A percentile compares a stretch with the other conserved stretches of the same genome.
Evolutionary conservation across 2,797 vertebrate species (phyloP).

Genomic region (Myiotriccus ornatus): DNA sequence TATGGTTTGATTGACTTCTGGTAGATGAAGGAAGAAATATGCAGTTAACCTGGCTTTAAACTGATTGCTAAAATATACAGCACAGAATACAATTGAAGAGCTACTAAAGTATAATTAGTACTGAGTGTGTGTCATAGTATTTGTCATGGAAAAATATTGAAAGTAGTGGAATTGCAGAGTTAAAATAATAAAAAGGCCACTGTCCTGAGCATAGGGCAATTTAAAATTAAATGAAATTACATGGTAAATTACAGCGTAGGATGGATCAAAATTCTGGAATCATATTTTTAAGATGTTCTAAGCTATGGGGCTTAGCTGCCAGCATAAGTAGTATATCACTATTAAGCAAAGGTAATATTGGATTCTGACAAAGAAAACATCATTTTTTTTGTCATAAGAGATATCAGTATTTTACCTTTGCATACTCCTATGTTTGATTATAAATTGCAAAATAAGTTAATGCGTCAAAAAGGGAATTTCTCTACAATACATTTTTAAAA

Average conservation of each 20-base stretch:
- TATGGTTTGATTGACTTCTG: neutral
- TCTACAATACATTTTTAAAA: neutral
- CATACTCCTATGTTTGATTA: neutral
- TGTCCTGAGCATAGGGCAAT: neutral
- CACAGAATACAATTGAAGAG: neutral
- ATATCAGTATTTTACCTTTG: neutral
- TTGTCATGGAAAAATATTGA: slow-evolving; percentile 38
- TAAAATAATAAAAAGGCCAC: slow-evolving; percentile 14
- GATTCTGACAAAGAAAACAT: neutral
- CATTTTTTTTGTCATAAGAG: neutral
- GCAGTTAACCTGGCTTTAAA: slow-evolving; percentile 18
- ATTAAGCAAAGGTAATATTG: neutral
- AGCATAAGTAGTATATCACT: neutral
- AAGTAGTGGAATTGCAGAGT: neutral
- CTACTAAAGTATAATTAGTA: neutral
- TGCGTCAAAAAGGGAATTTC: neutral
- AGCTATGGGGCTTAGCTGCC: neutral
- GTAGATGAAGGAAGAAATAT: neutral
- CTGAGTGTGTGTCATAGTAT: neutral
- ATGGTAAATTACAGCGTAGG: neutral
- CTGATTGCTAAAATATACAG: slow-evolving; percentile 39
- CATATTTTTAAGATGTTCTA: neutral
- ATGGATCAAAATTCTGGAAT: neutral
- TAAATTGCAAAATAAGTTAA: neutral
- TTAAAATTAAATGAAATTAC: slow-evolving; percentile 34